Conservation (phyloP, 2,797 vertebrate genomes). For the Rhincodon typus region DNA sequence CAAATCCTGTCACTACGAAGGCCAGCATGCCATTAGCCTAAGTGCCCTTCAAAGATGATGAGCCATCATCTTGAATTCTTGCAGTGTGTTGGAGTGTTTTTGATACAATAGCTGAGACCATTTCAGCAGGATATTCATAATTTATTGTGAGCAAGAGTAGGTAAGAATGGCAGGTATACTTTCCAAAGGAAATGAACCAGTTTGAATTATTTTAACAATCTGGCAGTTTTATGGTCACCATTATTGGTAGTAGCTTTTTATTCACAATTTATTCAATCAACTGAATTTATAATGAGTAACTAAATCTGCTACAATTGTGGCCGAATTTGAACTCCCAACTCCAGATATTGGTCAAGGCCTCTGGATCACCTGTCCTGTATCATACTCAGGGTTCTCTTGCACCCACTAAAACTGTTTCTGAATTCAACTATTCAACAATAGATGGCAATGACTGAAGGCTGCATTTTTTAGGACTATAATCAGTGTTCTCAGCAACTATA, state of each 20-base stretch:
- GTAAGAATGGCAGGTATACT: background rate
- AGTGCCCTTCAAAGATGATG: background rate
- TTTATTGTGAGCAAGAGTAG: no score
- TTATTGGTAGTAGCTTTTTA: background rate
- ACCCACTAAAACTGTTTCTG: background rate
- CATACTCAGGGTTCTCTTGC: no score
- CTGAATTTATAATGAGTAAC: background rate
- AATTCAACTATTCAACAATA: background rate
- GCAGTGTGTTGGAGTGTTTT: background rate
- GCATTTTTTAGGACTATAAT: background rate
- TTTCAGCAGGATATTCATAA: background rate
- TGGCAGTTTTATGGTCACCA: background rate
- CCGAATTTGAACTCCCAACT: background rate
- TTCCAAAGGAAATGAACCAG: background rate
- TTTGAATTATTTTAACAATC: background rate
- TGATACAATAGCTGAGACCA: background rate
- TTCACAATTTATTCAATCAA: background rate
- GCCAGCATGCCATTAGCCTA: background rate
- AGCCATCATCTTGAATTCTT: background rate
- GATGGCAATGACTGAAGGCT: background rate
- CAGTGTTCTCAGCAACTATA: background rate
- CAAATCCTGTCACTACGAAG: no score
- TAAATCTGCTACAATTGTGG: background rate
- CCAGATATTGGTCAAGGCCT: background rate
- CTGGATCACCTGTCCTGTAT: background rate